Evolutionary conservation across 1,140 invertebrate genomes (phyloP).

Genomic region (Psilanteris sp.): DNA sequence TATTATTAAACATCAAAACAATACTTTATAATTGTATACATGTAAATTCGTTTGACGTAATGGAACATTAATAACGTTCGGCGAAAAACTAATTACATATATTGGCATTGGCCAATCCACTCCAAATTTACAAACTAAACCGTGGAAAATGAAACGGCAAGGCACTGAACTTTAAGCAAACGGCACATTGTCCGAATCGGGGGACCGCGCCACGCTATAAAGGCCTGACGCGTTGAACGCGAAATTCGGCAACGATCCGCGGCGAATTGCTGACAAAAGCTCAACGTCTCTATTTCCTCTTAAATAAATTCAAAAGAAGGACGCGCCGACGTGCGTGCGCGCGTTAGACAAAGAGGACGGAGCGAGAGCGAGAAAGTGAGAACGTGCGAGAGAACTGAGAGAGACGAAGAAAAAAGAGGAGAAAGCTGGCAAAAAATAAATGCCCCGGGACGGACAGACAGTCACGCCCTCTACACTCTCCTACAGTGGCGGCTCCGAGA

Average conservation of each 20-base stretch:
- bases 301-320: constrained; percentile 42
- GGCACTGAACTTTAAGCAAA: not conserved
- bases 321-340: constrained; percentile 8
- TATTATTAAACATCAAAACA: no score
- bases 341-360: no score
- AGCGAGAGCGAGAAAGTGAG: constrained; percentile 14
- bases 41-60: no score
- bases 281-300: constrained; percentile 74
- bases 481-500: constrained; percentile 55
- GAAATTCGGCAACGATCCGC: constrained; percentile 71
- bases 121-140: not conserved
- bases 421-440: constrained; percentile 52
- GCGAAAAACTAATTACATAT: no score
- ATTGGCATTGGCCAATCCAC: no score
- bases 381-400: no score
- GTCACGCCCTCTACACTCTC: constrained; percentile 68
- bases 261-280: constrained; percentile 74
- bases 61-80: no score
- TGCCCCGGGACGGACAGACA: constrained; percentile 30
- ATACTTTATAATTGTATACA: no score
- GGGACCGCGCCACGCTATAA: constrained; percentile 2
- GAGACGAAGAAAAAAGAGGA: not conserved
- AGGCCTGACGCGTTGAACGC: constrained; percentile 57
- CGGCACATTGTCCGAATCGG: constrained; percentile 4
- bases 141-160: constrained; percentile 5